phyloP scores from a whole-genome alignment of 2,797 vertebrate species.

The Danio tinwini region DNA sequence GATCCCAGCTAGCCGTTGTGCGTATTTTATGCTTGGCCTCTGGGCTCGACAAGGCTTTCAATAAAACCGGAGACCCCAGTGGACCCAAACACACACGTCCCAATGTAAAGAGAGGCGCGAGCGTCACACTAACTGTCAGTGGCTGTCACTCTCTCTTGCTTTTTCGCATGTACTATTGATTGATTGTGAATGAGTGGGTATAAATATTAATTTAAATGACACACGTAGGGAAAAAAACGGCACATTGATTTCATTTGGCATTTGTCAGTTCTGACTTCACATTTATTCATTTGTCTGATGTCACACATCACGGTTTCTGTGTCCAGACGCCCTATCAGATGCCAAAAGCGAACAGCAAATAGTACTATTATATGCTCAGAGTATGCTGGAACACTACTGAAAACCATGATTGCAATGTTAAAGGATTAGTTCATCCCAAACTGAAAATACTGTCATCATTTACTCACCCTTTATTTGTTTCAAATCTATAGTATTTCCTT shows the following conservation, averaged over 20 bases:
- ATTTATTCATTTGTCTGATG: neutral
- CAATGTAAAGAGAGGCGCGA: neutral
- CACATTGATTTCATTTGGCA: slow-evolving; percentile 3
- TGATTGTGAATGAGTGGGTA: neutral
- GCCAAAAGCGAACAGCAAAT: no score
- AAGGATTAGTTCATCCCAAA: no score
- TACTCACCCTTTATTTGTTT: no score
- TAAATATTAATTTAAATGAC: slow-evolving; percentile 8
- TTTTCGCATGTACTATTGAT: slow-evolving; percentile 2
- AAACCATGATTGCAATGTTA: no score
- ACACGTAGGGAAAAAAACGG: neutral
- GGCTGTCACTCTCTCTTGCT: slow-evolving; percentile 11
- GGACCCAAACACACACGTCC: neutral
- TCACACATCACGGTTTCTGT: no score
- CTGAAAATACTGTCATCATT: no score
- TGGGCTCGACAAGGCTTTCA: slow-evolving; percentile 23
- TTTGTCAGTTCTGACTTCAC: slow-evolving; percentile 6
- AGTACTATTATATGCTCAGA: no score
- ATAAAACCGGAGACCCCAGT: slow-evolving; percentile 1
- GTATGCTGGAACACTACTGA: no score
- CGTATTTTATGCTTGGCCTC: slow-evolving; percentile 24
- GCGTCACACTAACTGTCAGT: slow-evolving; percentile 28
- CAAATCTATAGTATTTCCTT: no score
- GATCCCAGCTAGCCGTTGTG: slow-evolving; percentile 22
- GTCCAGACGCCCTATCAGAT: no score